phyloP scores from a whole-genome alignment of 2,113 vertebrate genomes.

The Podiceps cristatus region DNA sequence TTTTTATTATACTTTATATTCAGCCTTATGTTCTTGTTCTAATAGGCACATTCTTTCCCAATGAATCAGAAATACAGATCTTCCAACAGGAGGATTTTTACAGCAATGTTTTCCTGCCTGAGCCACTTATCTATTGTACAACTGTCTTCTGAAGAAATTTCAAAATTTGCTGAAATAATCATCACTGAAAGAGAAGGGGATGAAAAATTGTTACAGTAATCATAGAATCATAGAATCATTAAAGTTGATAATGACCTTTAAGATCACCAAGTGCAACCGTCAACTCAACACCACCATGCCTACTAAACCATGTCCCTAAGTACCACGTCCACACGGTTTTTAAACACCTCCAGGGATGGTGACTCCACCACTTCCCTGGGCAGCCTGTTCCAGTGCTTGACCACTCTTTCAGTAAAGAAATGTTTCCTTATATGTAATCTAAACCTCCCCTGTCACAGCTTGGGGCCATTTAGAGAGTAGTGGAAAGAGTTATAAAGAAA shows the following conservation, averaged over 20 bases:
- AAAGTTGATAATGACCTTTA: too few species aligned
- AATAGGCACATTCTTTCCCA: neutral
- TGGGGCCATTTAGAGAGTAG: neutral
- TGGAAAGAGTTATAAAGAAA: neutral
- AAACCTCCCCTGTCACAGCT: too few species aligned
- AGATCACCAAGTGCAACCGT: too few species aligned
- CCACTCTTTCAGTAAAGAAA: too few species aligned
- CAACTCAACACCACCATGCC: too few species aligned
- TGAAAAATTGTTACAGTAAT: neutral
- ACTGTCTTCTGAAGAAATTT: neutral
- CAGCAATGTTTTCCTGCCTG: neutral
- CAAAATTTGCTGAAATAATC: neutral
- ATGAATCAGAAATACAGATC: neutral
- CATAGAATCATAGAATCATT: too few species aligned
- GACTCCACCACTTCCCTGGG: too few species aligned
- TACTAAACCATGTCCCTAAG: too few species aligned
- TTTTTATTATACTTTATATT: neutral
- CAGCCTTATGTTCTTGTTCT: neutral
- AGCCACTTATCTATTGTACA: neutral
- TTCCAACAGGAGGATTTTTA: neutral
- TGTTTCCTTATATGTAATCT: too few species aligned
- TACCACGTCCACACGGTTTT: too few species aligned
- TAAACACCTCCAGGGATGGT: too few species aligned
- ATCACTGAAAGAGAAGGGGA: neutral
- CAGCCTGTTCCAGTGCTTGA: too few species aligned